Percentiles rank a stretch among this genome's conserved stretches.
Evolutionary conservation across 2,888 invertebrate species (phyloP).

Genomic region (Aelia acuminata): DNA sequence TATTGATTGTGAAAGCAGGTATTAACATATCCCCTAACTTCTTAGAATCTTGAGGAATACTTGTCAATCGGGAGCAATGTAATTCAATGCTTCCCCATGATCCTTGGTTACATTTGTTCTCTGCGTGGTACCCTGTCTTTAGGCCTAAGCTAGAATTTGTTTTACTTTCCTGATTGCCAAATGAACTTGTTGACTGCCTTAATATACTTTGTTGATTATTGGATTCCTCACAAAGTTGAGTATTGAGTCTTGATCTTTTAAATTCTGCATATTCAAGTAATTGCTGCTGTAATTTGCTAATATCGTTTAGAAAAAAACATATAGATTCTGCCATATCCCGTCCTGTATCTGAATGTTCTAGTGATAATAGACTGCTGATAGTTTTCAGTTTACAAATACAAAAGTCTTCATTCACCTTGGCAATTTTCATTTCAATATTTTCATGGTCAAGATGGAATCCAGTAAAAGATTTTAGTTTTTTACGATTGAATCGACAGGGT

Average conservation of each 20-base stretch:
- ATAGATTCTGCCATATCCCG: not conserved
- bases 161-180: not conserved
- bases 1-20: not conserved
- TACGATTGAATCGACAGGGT: not conserved
- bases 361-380: not conserved
- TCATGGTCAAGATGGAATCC: conserved; percentile 16
- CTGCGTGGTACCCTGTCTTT: not conserved
- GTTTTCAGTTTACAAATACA: conserved; percentile 27
- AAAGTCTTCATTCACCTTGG: not conserved
- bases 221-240: not conserved
- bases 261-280: not conserved
- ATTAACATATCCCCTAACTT: not conserved
- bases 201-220: not conserved
- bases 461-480: conserved; percentile 41
- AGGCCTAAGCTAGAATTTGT: not conserved
- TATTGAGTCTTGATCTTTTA: not conserved
- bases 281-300: not conserved
- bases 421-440: conserved; percentile 20
- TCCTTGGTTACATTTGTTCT: not conserved
- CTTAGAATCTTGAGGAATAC: not conserved
- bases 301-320: conserved; percentile 1
- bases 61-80: not conserved
- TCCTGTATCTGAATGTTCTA: not conserved
- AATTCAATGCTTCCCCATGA: not conserved
- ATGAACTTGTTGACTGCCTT: not conserved